Base-by-base conservation (phyloP, 1,140 invertebrate species). In the Calosoma granatense region DNA sequence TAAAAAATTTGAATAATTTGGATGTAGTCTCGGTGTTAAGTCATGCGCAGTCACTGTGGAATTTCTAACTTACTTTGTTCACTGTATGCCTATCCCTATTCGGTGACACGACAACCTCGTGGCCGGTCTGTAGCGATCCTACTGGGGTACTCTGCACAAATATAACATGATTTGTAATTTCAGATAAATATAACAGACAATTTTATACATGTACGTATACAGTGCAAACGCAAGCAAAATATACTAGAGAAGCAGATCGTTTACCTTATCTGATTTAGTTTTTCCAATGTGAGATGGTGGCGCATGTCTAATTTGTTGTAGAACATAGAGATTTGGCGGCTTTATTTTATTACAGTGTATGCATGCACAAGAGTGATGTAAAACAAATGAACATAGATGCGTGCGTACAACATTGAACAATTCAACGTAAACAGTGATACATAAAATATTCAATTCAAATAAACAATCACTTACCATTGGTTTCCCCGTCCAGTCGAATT, bases 401-500 rank as follows among this genome's bases (percentile, higher is more conserved):
- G 26, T 36, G 26, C 26, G n/a, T n/a, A 36, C n/a, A 36, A 36
- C 26, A 36, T 9, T 36, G 26, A 9, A 36, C 6, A n/a, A 36
- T n/a, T 36, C 26, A 36, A 36, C 26, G n/a, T 9, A 36, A 36
- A n/a, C 26, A 36, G 6, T 36, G 26, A 6, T 36, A 9, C 26
- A 36, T 36, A 36, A 36, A 36, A n/a, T 6, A 36, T 36, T 36
- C n/a, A 36, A 36, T 36, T 36, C 6, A 36, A 36, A 36, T 36
- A 36, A 36, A 36, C 26, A 6, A 36, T 36, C 6, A 21, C 78
- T 74, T 78, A 88, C 86, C 90, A 95, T 90, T 56, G 88, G 92
- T 78, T 95, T 94, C 72, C 93, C 94, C 69, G 90, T 93, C 95
- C 96, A 98, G 75, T 98, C 96, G 78, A 97, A 98, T 72, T 97